Base-by-base conservation (phyloP, 2,888 invertebrate species). In the Pinctada fucata region DNA sequence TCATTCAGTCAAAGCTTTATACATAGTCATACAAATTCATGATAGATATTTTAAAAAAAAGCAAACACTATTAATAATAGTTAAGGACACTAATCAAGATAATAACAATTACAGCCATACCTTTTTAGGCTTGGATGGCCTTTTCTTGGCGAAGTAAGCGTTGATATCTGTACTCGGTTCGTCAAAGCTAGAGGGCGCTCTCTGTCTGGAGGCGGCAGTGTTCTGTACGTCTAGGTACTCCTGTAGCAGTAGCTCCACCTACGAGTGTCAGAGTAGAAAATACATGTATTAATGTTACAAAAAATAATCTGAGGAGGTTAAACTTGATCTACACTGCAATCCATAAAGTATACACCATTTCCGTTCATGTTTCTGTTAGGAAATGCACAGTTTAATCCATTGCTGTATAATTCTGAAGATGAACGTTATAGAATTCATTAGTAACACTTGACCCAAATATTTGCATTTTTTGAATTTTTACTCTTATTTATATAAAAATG, bases 171-270 rank as follows among this genome's bases (percentile, higher is more conserved):
- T 87, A 63, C 89, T 90, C 2, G 92, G 85, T 74, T 92, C 92
- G 82, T 90, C 91, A 87, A 91, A 93, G 72, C 89, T 90, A 92
- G 94, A 87, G 93, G 94, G 83, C 93, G 94, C 85, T 80, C 93
- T 93, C 76, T 93, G 93, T 13, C 93, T 91, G n/a, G 95, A 95
- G 58, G 95, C 94, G 49, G 94, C 94, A 84, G 95, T 95, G 91
- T 96, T 97, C 92, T 96, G 96, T 76, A 97, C 96, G 91, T 97
- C 97, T 85, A 97, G 93, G 92, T 97, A 97, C 90, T 97, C 97
- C 31, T 96, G 96, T 52, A 97, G 93, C 8, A 97, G 94, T 4
- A 96, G 94, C 93, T 97, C 97, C 69, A 97, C 92, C 96, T 97
- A 91, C n/a, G 1, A 31, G 31, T 31, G 31, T 31, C 31, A 31